Conservation (phyloP, 2,888 invertebrate genomes). For the Drosophila recens region DNA sequence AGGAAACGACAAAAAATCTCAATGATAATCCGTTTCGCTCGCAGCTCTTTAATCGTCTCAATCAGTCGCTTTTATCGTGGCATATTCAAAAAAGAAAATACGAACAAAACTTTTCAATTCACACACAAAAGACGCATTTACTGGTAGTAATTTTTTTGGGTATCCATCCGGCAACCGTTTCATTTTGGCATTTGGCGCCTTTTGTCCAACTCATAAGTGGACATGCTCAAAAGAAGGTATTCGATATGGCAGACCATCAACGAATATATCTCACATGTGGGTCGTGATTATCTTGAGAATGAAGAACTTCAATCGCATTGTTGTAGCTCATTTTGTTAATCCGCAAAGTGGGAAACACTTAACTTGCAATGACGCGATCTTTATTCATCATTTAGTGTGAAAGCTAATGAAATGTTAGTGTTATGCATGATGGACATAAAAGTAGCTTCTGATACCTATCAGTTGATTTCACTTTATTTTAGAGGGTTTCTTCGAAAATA, state of each 20-base stretch:
- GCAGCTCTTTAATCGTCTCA: conserved; percentile 58
- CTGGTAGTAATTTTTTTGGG: conserved; percentile 42
- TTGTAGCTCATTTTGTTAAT: conserved; percentile 32
- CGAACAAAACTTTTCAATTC: conserved; percentile 66
- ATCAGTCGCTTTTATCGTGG: conserved; percentile 64
- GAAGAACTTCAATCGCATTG: conserved; percentile 41
- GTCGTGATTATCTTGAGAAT: conserved; percentile 28
- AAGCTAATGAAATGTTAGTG: conserved; percentile 13
- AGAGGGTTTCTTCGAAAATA: not conserved
- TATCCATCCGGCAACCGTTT: conserved; percentile 65
- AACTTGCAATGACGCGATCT: conserved; percentile 23
- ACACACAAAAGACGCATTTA: conserved; percentile 68
- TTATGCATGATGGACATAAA: too few relatives aligned
- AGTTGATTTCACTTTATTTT: not conserved
- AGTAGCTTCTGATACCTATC: too few relatives aligned
- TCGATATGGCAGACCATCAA: conserved; percentile 16
- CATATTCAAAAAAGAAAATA: conserved; percentile 58
- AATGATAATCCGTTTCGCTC: conserved; percentile 68
- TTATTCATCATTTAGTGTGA: conserved; percentile 13
- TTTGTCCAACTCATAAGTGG: conserved; percentile 64
- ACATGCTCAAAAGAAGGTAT: conserved; percentile 42
- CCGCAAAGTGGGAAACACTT: conserved; percentile 30
- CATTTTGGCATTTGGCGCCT: conserved; percentile 50
- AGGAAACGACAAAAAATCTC: conserved; percentile 69
- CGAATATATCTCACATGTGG: conserved; percentile 4